Conservation (phyloP, 1,140 invertebrate genomes). For the Drosophila sechellia region DNA sequence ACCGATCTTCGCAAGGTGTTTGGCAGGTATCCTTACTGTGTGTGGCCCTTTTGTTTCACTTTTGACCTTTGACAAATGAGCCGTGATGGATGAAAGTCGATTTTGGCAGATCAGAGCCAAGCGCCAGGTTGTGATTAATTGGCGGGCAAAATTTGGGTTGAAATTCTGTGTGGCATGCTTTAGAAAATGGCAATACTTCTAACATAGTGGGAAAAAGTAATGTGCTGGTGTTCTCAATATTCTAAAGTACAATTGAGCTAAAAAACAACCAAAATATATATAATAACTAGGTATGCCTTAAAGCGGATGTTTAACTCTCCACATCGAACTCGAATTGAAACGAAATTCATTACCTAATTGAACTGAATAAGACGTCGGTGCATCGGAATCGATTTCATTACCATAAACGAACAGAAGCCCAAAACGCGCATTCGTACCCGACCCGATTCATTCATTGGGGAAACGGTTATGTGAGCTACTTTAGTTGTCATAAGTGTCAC, state of each 20-base stretch:
- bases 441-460: conserved; percentile 12
- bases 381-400: conserved; percentile 64
- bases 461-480: conserved; percentile 80
- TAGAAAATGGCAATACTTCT: background rate
- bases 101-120: conserved; percentile 53
- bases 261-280: too few species aligned
- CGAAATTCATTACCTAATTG: conserved; percentile 17
- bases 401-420: conserved; percentile 46
- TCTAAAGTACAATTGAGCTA: background rate
- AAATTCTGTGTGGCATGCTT: conserved; percentile 25
- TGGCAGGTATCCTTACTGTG: conserved; percentile 42
- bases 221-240: background rate
- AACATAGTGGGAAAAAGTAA: background rate
- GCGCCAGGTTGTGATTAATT: conserved; percentile 74
- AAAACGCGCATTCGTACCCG: conserved; percentile 6
- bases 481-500: conserved; percentile 82
- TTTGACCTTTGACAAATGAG: conserved; percentile 77
- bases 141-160: conserved; percentile 33
- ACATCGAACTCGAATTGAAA: background rate
- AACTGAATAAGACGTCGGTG: conserved; percentile 4
- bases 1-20: conserved; percentile 42
- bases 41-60: conserved; percentile 54
- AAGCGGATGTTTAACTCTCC: conserved; percentile 16
- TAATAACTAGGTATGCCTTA: background rate
- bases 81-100: conserved; percentile 58